A percentile compares a stretch with the other conserved stretches of the same genome.
Conservation (phyloP, 2,888 invertebrate species). For the Acanthococcus lagerstroemiae region DNA sequence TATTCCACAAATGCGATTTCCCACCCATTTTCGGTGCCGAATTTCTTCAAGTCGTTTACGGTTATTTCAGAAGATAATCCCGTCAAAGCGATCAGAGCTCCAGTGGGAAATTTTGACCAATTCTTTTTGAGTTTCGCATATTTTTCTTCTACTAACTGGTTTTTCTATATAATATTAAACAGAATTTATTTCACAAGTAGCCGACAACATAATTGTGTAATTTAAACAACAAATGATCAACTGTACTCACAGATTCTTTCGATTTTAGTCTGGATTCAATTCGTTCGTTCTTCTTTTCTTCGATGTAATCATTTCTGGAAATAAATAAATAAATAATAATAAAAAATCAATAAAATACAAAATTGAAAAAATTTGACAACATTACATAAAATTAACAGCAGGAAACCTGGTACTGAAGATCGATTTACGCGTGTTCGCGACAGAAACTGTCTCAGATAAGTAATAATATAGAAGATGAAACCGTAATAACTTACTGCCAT, state of each 20-base stretch:
- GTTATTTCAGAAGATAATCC: conserved; percentile 52
- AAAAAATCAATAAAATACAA: neutral
- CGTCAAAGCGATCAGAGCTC: conserved; percentile 61
- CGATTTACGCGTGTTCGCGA: too few relatives aligned
- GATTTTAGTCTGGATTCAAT: conserved; percentile 5
- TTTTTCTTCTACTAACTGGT: conserved; percentile 42
- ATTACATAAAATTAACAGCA: too few relatives aligned
- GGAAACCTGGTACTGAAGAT: too few relatives aligned
- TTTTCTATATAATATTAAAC: conserved; percentile 40
- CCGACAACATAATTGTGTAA: neutral
- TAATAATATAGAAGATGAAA: too few relatives aligned
- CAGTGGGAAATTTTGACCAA: conserved; percentile 41
- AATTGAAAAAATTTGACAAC: conserved; percentile 36
- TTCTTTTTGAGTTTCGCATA: conserved; percentile 38
- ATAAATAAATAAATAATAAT: neutral
- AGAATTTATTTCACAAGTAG: neutral
- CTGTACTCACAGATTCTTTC: neutral
- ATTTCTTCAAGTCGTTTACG: conserved; percentile 64
- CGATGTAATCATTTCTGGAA: conserved; percentile 47
- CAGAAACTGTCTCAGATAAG: too few relatives aligned
- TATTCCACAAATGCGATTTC: conserved; percentile 67
- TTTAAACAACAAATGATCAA: neutral
- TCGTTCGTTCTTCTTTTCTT: conserved; percentile 55
- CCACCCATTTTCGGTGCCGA: conserved; percentile 48
- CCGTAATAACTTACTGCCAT: conserved; percentile 47